A percentile compares a stretch with the other conserved stretches of the same genome.
These are phyloP conservation scores for Hippocampus guttulatus DNA, from an alignment of 2,113 vertebrate genomes.

Conservation along the genomic window DNA sequence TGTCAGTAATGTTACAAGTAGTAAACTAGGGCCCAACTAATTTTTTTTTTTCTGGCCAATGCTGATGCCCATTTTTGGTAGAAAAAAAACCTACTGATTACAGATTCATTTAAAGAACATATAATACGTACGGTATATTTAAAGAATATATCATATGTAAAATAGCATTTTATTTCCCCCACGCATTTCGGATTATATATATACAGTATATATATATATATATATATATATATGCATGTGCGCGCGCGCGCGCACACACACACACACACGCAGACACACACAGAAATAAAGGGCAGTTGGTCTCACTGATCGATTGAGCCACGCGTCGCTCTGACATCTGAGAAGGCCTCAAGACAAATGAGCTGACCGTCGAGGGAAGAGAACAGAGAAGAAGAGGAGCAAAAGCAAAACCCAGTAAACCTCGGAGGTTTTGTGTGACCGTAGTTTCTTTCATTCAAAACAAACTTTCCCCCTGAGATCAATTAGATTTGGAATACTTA, in stretches of 20 bases:
- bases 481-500: not conserved
- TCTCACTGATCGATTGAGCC: constrained; percentile 68
- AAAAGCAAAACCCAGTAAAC: constrained; percentile 58
- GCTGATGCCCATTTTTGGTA: no score
- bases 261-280: constrained; percentile 21
- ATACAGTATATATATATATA: no score
- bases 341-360: constrained; percentile 63
- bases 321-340: constrained; percentile 57
- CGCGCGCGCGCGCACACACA: not conserved
- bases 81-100: no score
- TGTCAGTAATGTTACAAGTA: not conserved
- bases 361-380: constrained; percentile 52
- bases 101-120: no score
- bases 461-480: not conserved
- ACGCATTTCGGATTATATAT: no score
- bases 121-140: no score
- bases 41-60: no score
- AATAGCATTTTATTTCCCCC: no score
- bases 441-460: not conserved
- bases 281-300: constrained; percentile 49
- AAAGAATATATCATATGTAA: no score
- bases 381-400: constrained; percentile 33
- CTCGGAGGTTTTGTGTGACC: constrained; percentile 45
- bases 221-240: no score
- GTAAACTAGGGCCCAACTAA: no score